Conservation (phyloP, 2,113 vertebrate species). For the Bothrops jararaca region DNA sequence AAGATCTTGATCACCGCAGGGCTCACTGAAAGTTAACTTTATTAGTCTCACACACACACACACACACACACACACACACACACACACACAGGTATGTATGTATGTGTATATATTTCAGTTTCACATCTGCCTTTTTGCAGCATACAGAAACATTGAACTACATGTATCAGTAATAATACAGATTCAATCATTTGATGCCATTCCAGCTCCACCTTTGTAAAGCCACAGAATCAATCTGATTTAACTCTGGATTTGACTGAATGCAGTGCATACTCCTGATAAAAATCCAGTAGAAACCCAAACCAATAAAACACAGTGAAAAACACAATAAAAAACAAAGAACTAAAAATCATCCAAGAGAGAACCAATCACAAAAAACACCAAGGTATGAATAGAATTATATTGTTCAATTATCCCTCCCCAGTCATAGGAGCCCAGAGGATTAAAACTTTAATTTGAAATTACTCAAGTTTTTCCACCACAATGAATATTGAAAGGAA, state of each 20-base stretch:
- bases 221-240: background rate
- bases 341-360: too few species aligned
- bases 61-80: too few species aligned
- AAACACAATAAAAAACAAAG: too few species aligned
- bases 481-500: background rate
- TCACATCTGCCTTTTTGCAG: background rate
- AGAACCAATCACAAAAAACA: too few species aligned
- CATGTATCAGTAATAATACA: background rate
- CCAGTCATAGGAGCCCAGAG: too few species aligned
- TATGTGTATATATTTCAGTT: background rate
- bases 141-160: background rate
- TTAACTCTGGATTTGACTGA: background rate
- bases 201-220: background rate
- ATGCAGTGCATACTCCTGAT: background rate
- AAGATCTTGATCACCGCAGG: background rate
- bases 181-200: background rate
- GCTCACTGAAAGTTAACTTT: background rate
- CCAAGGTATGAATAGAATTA: too few species aligned
- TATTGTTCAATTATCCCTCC: too few species aligned
- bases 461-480: background rate
- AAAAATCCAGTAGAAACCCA: too few species aligned
- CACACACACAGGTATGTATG: too few species aligned
- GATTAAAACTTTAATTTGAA: background rate
- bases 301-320: too few species aligned
- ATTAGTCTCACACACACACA: background rate